Base-by-base conservation (phyloP, 2,888 invertebrate genomes). In the Diarsia mendica region DNA sequence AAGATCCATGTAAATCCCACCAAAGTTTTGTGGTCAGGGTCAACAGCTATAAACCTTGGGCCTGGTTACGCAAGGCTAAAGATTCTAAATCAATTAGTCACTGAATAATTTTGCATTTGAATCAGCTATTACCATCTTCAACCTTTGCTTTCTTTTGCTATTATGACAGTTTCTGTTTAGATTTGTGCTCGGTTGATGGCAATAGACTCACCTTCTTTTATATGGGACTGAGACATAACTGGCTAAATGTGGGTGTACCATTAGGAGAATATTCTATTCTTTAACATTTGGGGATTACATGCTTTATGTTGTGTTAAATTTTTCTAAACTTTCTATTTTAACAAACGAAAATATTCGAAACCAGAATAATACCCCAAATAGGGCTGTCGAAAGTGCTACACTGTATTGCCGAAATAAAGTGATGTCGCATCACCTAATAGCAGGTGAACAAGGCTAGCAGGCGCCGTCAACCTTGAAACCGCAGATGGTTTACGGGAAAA, bases 401-500 rank as follows among this genome's bases (percentile, higher is more conserved):
- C 81, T 79, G 79, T 82, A 74, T 75, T 84, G 77, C 85, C 89
- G 85, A 90, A 91, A 87, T 88, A 84, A 83, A 87, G 86, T 88
- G 86, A 86, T 86, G 84, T 88, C 86, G 87, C 87, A 85, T 89
- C 87, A 88, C 78, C 88, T 84, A 87, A 82, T 80, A 82, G 67
- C 75, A 72, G 77, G 75, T 77, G 75, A 79, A 79, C 89, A 91
- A 92, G 90, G 91, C 84, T 85, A 85, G 77, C 90, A 91, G 92
- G 79, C 70, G 91, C 83, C 76, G 89, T 67, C 90, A 92, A 93
- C 92, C 92, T 92, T 92, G 91, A 85, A 83, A 80, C 71, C 53
- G 67, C 83, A 84, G 79, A 82, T 85, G 81, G 75, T 81, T 82
- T 82, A 85, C 85, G 51, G 77, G 79, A 73, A 71, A 80, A 68